Conservation (phyloP, 2,113 vertebrate genomes). For the Rhinichthys klamathensis region DNA sequence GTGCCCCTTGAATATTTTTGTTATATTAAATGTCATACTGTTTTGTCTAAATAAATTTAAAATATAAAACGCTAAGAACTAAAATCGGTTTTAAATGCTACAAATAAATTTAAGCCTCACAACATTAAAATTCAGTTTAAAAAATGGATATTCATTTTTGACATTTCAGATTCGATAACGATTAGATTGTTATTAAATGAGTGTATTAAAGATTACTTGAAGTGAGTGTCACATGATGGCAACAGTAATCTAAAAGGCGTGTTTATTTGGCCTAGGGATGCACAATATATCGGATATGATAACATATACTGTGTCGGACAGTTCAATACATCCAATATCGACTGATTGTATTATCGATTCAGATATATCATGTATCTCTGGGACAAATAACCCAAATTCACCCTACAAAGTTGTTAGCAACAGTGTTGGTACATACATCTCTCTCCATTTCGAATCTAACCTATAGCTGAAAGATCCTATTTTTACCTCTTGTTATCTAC, state of each 20-base stretch:
- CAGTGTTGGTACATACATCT: not conserved
- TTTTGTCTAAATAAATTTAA: not conserved
- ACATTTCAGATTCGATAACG: too few relatives aligned
- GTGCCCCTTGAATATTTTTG: too few relatives aligned
- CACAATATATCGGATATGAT: too few relatives aligned
- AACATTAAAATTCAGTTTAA: not conserved
- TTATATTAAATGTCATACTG: too few relatives aligned
- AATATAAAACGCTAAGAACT: not conserved
- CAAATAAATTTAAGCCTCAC: not conserved
- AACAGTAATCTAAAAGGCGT: too few relatives aligned
- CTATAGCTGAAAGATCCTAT: not conserved
- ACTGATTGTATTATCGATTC: not conserved
- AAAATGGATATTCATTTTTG: not conserved
- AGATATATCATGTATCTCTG: not conserved
- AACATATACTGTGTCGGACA: too few relatives aligned
- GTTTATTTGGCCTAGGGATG: too few relatives aligned
- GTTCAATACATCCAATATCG: not conserved
- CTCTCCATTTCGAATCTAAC: not conserved
- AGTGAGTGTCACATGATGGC: too few relatives aligned
- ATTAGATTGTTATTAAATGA: too few relatives aligned
- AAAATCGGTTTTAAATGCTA: not conserved
- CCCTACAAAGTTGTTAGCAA: not conserved
- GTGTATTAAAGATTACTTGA: too few relatives aligned
- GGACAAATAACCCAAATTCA: not conserved
- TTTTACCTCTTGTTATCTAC: slow-evolving; percentile 20